phyloP scores from a whole-genome alignment of 1,140 invertebrate species.

The Coptotermes formosanus region DNA sequence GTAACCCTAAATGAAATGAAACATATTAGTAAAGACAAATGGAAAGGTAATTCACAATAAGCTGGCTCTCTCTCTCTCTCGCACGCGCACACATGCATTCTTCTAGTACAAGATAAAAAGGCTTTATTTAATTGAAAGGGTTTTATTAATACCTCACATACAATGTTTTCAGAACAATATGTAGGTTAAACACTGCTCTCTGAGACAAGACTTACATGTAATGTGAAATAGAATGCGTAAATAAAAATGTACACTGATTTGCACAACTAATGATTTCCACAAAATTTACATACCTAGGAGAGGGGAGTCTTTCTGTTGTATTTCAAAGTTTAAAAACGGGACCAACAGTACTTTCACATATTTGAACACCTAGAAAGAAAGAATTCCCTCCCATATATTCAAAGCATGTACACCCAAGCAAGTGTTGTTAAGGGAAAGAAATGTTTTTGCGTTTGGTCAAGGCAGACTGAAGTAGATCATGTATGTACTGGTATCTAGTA shows the following conservation, averaged over 20 bases:
- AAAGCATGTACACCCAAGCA: background rate
- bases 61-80: too few relatives aligned
- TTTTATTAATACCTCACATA: constrained; percentile 29
- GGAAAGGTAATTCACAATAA: background rate
- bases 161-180: constrained; percentile 29
- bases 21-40: background rate
- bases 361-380: background rate
- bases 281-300: constrained; percentile 22
- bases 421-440: background rate
- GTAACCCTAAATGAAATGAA: too few relatives aligned
- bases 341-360: background rate
- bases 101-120: background rate
- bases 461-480: background rate
- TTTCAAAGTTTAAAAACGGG: background rate
- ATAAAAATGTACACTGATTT: background rate
- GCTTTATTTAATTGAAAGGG: constrained; percentile 13
- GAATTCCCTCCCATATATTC: constrained; percentile 4
- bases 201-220: constrained; percentile 22
- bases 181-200: constrained; percentile 20
- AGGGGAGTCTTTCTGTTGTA: constrained; percentile 1
- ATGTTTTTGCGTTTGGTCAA: background rate
- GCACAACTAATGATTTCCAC: constrained; percentile 19
- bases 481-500: too few relatives aligned
- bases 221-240: constrained; percentile 23
- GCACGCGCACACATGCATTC: background rate